A percentile compares a stretch with the other conserved stretches of the same genome.
phyloP scores from a whole-genome alignment of 2,888 invertebrate genomes.

The Ochropleura plecta region DNA sequence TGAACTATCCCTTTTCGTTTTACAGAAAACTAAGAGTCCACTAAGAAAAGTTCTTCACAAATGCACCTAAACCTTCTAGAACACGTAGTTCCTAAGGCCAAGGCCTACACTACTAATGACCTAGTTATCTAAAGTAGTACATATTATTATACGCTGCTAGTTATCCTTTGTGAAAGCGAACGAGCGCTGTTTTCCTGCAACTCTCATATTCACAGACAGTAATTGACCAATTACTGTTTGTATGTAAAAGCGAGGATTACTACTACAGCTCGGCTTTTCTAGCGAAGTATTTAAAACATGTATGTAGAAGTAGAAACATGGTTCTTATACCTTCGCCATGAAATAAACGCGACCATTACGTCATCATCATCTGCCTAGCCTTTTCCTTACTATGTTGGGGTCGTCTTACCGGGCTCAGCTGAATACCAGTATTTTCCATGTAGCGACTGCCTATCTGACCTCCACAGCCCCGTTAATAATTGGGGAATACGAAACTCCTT shows the following conservation, averaged over 20 bases:
- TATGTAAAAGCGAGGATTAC: conserved; percentile 57
- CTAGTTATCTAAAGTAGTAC: conserved; percentile 49
- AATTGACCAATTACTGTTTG: conserved; percentile 62
- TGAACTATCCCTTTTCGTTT: neutral
- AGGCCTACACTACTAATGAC: conserved; percentile 51
- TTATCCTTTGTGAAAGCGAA: conserved; percentile 62
- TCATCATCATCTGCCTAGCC: no score
- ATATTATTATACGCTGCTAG: conserved; percentile 48
- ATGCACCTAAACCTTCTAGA: conserved; percentile 8
- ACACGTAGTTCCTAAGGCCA: conserved; percentile 39
- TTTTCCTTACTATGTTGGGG: no score
- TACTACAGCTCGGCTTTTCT: conserved; percentile 33
- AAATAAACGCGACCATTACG: no score
- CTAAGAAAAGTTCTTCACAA: neutral
- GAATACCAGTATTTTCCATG: no score
- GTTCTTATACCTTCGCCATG: neutral
- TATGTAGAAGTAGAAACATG: neutral
- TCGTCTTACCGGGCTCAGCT: no score
- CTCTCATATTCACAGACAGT: conserved; percentile 59
- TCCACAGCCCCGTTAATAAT: no score
- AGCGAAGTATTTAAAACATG: conserved; percentile 17
- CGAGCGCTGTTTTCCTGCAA: conserved; percentile 56
- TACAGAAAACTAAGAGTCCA: neutral
- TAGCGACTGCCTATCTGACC: no score
- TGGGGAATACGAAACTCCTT: no score